Percentiles rank a stretch among this genome's conserved stretches.
phyloP scores from a whole-genome alignment of 2,888 invertebrate species.

The Eumerus sabulonum region DNA sequence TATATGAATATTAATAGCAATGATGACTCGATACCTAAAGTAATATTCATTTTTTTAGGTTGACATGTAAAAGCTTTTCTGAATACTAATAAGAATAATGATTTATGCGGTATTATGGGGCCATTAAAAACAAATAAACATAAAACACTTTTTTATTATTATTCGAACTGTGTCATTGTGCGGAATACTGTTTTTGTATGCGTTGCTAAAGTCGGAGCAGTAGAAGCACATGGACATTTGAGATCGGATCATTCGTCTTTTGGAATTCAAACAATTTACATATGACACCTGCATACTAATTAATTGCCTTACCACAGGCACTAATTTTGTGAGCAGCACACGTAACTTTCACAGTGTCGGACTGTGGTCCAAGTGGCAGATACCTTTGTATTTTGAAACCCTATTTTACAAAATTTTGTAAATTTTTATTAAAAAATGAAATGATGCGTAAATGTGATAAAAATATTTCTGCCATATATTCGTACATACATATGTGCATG shows the following conservation, averaged over 20 bases:
- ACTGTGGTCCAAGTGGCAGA: constrained; percentile 28
- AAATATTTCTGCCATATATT: neutral
- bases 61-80: constrained; percentile 61
- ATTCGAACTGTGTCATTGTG: constrained; percentile 67
- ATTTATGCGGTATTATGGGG: constrained; percentile 72
- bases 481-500: neutral
- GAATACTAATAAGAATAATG: constrained; percentile 70
- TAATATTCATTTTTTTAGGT: constrained; percentile 64
- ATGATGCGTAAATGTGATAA: neutral
- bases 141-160: constrained; percentile 69
- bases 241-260: constrained; percentile 60
- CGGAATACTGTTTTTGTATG: constrained; percentile 49
- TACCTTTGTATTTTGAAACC: constrained; percentile 32
- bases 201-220: constrained; percentile 52
- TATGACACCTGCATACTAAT: constrained; percentile 66
- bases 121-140: constrained; percentile 73
- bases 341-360: constrained; percentile 41
- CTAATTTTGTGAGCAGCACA: constrained; percentile 50
- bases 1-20: constrained; percentile 60
- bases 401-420: neutral
- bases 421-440: constrained; percentile 13
- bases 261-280: constrained; percentile 66
- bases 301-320: constrained; percentile 34
- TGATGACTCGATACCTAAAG: constrained; percentile 63
- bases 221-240: constrained; percentile 57